A percentile compares a stretch with the other conserved stretches of the same genome.
phyloP scores from a whole-genome alignment of 2,797 vertebrate species.

The Bothrops alternatus region DNA sequence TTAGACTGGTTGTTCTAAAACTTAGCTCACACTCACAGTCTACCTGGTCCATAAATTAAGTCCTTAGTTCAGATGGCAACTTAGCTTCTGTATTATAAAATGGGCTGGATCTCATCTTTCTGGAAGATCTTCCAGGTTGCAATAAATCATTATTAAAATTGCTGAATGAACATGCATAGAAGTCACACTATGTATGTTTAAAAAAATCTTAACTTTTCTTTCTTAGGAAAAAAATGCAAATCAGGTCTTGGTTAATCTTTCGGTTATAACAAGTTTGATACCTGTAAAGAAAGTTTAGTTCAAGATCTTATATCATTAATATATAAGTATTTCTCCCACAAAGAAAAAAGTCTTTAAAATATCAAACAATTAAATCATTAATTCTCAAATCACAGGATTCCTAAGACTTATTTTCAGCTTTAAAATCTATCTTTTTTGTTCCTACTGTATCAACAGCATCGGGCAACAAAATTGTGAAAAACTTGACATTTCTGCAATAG shows the following conservation, averaged over 20 bases:
- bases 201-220: background rate
- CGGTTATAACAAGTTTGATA: background rate
- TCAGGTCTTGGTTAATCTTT: background rate
- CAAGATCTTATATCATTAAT: rapidly evolving
- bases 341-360: background rate
- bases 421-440: background rate
- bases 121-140: background rate
- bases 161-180: background rate
- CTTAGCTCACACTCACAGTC: background rate
- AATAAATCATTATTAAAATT: background rate
- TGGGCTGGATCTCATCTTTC: background rate
- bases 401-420: background rate
- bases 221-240: background rate
- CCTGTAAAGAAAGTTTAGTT: background rate
- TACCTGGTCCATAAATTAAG: background rate
- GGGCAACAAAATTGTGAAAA: background rate
- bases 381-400: background rate
- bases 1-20: background rate
- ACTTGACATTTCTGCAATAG: background rate
- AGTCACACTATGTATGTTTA: background rate
- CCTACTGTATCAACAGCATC: background rate
- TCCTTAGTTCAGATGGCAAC: background rate
- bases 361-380: background rate
- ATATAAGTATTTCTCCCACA: background rate
- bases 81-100: background rate